A percentile compares a stretch with the other conserved stretches of the same genome.
Evolutionary conservation across 2,113 vertebrate species (phyloP).

Genomic region (Chelonoidis abingdonii): DNA sequence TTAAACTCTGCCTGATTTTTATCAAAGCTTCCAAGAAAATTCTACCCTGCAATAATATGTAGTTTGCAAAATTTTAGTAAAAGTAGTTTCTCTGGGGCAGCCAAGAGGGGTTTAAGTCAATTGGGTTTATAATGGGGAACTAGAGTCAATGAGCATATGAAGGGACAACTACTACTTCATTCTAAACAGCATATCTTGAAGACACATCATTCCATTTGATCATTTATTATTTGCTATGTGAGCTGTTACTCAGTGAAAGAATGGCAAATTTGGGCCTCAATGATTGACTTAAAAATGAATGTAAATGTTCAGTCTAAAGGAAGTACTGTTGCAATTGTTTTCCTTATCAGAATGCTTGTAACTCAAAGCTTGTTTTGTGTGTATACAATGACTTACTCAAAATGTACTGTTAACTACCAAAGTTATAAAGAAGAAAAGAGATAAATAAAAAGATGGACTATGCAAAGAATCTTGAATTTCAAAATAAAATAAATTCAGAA

Average conservation of each 20-base stretch:
- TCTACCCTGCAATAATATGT: neutral
- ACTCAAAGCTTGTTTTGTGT: slow-evolving; percentile 29
- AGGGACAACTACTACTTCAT: neutral
- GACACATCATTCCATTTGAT: slow-evolving; percentile 45
- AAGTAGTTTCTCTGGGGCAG: neutral
- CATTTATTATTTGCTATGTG: slow-evolving; percentile 4
- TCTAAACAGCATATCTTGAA: slow-evolving; percentile 24
- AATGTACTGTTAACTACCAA: slow-evolving; percentile 30
- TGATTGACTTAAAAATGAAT: slow-evolving; percentile 9
- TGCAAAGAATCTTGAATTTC: neutral
- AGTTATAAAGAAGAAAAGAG: slow-evolving; percentile 24
- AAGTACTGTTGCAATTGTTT: slow-evolving; percentile 22
- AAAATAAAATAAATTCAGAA: neutral
- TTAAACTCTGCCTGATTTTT: neutral
- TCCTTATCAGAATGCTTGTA: slow-evolving; percentile 7
- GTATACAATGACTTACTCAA: slow-evolving; percentile 28
- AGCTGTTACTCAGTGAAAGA: neutral
- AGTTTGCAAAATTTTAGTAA: slow-evolving; percentile 18
- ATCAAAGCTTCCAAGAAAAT: neutral
- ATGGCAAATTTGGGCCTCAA: neutral
- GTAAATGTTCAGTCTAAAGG: slow-evolving; percentile 13
- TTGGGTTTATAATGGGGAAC: slow-evolving; percentile 7
- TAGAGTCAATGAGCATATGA: slow-evolving; percentile 28
- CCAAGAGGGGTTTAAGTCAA: slow-evolving; percentile 9
- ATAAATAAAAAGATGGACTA: slow-evolving; percentile 42